Conservation (phyloP, 2,797 vertebrate species). For the Coregonus sp. region DNA sequence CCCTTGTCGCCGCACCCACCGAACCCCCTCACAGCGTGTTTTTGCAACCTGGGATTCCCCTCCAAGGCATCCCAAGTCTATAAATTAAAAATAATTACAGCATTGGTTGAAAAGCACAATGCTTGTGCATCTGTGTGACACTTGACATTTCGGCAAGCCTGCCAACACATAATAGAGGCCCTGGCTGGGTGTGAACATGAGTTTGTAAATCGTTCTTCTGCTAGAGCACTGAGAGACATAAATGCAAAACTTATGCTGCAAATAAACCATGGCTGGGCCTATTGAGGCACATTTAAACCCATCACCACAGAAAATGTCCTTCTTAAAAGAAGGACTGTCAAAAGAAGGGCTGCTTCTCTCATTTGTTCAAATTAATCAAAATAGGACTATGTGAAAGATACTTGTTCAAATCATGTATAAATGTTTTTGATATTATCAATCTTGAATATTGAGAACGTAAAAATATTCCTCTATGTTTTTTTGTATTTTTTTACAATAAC, state of each 20-base stretch:
- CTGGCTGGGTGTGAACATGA: constrained; percentile 48
- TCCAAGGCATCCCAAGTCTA: constrained; percentile 55
- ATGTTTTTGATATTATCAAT: too few species aligned
- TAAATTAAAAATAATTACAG: constrained; percentile 76
- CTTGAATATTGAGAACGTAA: too few species aligned
- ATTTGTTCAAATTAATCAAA: too few species aligned
- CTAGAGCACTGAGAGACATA: constrained; percentile 14
- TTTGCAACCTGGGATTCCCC: constrained; percentile 52
- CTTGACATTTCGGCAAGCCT: constrained; percentile 58
- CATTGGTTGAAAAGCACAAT: constrained; percentile 61
- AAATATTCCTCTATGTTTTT: too few species aligned
- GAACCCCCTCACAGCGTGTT: constrained; percentile 33
- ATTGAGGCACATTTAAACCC: background rate
- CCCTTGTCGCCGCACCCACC: constrained; percentile 35
- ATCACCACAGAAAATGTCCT: background rate
- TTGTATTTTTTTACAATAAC: too few species aligned
- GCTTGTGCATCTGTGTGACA: constrained; percentile 58
- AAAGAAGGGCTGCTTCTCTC: too few species aligned
- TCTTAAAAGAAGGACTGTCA: too few species aligned
- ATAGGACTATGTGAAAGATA: too few species aligned
- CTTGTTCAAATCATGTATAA: too few species aligned
- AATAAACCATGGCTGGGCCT: background rate
- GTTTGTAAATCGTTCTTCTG: constrained; percentile 53
- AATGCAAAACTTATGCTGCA: constrained; percentile 2
- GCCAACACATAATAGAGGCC: constrained; percentile 56